Base-by-base conservation (phyloP, 2,888 invertebrate genomes). In the Zaprionus bogoriensis region DNA sequence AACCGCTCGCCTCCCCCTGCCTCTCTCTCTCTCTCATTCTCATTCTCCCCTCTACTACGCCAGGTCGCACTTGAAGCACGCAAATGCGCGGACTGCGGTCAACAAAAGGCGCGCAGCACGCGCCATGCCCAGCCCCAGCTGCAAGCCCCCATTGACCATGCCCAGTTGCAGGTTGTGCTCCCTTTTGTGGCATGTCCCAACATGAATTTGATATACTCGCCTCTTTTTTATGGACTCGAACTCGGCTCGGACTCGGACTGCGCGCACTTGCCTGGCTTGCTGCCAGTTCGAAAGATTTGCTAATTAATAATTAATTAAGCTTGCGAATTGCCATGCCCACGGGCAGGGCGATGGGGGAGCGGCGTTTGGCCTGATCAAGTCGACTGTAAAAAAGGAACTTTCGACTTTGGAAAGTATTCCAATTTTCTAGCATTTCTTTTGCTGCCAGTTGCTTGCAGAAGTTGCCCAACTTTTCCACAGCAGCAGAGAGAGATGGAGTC, bases 301-400 rank as follows among this genome's bases (percentile, higher is more conserved):
- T 83, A 85, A 83, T 83, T 83, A 85, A 78, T 85, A 72, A 82
- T 82, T 83, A 83, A 83, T 83, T 82, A 84, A 75, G 81, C 76
- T 81, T 68, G 70, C 67, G 63, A 78, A 69, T 71, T 66, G 62
- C 74, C 65, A 67, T 66, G 64, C 58, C 62, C 62, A 55, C 67
- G 57, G 53, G 6, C n/a, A 12, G 4, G 9, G 12, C 5, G 6
- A 10, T 2, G 10, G 45, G 38, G 30, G 22, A 38, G 27, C 17
- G 12, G 28, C 17, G 3, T 30, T 12, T 9, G 32, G 17, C 14
- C 7, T 17, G 32, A 36, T 30, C 51, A 28, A 59, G 22, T 61
- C 42, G 39, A 52, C 25, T 36, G 39, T 22, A 51, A 52, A 20
- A 22, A 36, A 32, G n/a, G 50, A 69, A 73, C 61, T 80, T 77